Conservation (phyloP, 2,888 invertebrate species). For the Biston betularia region DNA sequence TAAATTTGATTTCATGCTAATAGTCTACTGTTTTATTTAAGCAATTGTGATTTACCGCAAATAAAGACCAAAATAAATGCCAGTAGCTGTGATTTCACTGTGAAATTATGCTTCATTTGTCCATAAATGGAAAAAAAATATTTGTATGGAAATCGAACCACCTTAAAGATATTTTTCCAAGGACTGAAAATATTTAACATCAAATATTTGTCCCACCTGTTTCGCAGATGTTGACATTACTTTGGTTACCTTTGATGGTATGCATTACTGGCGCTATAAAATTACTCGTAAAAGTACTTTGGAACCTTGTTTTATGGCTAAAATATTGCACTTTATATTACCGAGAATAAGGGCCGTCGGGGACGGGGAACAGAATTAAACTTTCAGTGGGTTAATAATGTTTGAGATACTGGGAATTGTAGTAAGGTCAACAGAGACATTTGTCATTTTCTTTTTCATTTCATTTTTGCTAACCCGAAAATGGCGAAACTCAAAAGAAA, state of each 20-base stretch:
- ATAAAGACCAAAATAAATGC: no score
- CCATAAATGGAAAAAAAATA: no score
- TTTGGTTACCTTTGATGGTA: slow-evolving; percentile 16
- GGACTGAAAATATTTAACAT: slow-evolving; percentile 3
- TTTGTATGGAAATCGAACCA: no score
- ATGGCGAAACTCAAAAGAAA: no score
- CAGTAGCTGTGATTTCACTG: no score
- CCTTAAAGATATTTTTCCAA: slow-evolving; percentile 1
- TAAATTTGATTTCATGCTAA: no score
- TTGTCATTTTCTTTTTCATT: not conserved
- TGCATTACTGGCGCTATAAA: slow-evolving; percentile 44
- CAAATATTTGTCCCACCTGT: slow-evolving; percentile 25
- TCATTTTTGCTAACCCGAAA: no score
- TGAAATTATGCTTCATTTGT: no score
- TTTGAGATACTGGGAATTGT: slow-evolving; percentile 2
- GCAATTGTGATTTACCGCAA: no score
- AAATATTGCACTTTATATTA: slow-evolving; percentile 49
- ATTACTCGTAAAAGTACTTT: slow-evolving; percentile 50
- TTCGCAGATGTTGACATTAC: slow-evolving; percentile 7
- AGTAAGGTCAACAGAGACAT: not conserved
- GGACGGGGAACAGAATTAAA: slow-evolving; percentile 32
- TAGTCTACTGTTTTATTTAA: no score
- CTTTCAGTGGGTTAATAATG: slow-evolving; percentile 26
- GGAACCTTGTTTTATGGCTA: slow-evolving; percentile 40
- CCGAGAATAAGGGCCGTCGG: slow-evolving; percentile 33